Evolutionary conservation across 2,797 vertebrate genomes (phyloP), one percentile per base, ranked within the genome.

Genomic region (Lacerta bilineata): DNA sequence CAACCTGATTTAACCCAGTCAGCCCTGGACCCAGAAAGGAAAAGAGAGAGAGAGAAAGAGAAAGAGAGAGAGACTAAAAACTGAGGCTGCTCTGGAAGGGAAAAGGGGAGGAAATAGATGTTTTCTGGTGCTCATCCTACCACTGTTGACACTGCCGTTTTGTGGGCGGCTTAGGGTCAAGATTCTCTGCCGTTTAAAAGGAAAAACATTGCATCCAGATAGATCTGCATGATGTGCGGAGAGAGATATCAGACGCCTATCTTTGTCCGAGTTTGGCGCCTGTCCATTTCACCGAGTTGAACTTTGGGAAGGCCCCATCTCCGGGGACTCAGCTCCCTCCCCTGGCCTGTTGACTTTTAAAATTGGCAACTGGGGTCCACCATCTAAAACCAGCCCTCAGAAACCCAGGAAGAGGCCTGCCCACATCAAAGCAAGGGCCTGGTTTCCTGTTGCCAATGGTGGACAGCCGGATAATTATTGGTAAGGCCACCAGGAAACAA

Each of bases 1-100:
- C 97, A 97, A 97, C 97, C 97, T 96, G 96, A 96, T 96, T 97
- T 98, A 98, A 98, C 98, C 97, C 98, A 96, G 97, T 98, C 97
- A 95, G 95, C 36, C 87, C 93, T 88, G 91, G 93, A 85, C 39
- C 46, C 71, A 11, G n/a, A 39, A 77, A 27, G 29, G 5, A 11
- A 25, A 27, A 27, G 18, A 25, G 1, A 13, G 29, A 8, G 25
- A 29, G 1, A n/a, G 6, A n/a, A 11, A 27, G 3, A 76, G 5
- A 41, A 3, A 29, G 5, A 61, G 3, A 59, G 5, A 25, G 50
- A 29, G 6, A 41, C 36, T 15, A 3, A 1, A 33, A n/a, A 8
- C 4, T 18, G 3, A 13, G 15, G 10, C 20, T 8, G 10, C 9
- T 23, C 1, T 13, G 15, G 18, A 39, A 18, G 25, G 8, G 17